Conservation (phyloP, 1,140 invertebrate species). For the Drosophila nannoptera region DNA sequence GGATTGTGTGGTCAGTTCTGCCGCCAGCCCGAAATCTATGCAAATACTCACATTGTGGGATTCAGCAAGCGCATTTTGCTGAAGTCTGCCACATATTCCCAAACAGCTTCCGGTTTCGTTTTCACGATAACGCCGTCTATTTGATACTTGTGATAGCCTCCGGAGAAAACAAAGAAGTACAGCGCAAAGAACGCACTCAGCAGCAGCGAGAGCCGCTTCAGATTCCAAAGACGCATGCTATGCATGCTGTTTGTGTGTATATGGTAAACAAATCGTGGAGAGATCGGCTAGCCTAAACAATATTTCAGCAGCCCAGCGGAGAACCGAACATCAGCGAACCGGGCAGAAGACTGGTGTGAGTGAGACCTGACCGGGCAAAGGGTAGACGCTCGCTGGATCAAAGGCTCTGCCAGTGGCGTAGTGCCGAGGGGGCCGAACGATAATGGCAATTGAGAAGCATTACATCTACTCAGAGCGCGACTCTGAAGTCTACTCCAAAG, state of each 20-base stretch:
- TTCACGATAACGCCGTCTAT: slow-evolving; percentile 80
- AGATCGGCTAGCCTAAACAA: slow-evolving; percentile 21
- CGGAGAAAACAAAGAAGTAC: slow-evolving; percentile 66
- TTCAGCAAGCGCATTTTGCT: slow-evolving; percentile 86
- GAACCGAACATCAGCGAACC: slow-evolving; percentile 27
- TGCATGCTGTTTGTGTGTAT: slow-evolving; percentile 52
- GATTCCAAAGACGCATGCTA: slow-evolving; percentile 59
- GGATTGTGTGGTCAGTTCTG: background rate
- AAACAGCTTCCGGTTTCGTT: slow-evolving; percentile 82
- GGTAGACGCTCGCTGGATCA: slow-evolving; percentile 10
- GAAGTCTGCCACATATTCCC: slow-evolving; percentile 87
- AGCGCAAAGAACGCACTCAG: slow-evolving; percentile 45
- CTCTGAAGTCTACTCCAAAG: too few relatives aligned
- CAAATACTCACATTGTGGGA: slow-evolving; percentile 83
- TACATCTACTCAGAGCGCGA: too few relatives aligned
- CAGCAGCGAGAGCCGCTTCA: slow-evolving; percentile 55
- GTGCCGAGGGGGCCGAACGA: background rate
- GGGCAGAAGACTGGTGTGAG: slow-evolving; percentile 31
- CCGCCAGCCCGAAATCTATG: background rate
- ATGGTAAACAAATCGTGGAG: slow-evolving; percentile 54
- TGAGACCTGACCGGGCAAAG: slow-evolving; percentile 5
- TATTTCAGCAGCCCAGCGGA: slow-evolving; percentile 8
- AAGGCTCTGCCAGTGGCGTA: slow-evolving; percentile 27
- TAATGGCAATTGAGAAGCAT: background rate
- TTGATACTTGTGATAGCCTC: slow-evolving; percentile 69